phyloP scores from a whole-genome alignment of 2,888 invertebrate genomes.

The Geophilus truncorum region DNA sequence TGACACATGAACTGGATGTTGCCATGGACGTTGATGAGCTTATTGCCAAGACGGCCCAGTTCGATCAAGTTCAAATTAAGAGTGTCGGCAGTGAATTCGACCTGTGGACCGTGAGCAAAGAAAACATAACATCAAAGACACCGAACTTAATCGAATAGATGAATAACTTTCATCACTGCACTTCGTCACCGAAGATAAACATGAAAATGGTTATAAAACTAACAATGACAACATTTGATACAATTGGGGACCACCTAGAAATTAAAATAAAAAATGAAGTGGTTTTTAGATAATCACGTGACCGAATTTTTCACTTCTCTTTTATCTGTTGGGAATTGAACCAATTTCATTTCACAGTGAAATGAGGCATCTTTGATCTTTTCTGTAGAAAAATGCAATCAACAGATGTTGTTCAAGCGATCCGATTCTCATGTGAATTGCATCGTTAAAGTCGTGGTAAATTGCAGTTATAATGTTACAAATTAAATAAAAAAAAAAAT shows the following conservation, averaged over 20 bases:
- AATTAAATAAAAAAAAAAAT: background rate
- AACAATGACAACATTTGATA: too few species aligned
- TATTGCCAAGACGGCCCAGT: constrained; percentile 74
- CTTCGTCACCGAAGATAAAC: too few species aligned
- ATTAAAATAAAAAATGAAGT: background rate
- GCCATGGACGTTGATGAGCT: constrained; percentile 75
- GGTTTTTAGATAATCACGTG: background rate
- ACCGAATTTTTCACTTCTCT: background rate
- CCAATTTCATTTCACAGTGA: background rate
- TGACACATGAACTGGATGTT: constrained; percentile 81
- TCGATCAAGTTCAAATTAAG: constrained; percentile 81
- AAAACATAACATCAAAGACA: background rate
- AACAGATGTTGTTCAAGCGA: background rate
- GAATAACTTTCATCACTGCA: background rate
- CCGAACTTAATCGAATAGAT: background rate
- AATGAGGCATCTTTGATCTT: background rate
- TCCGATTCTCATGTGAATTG: background rate
- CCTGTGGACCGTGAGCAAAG: constrained; percentile 55
- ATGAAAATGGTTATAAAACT: background rate
- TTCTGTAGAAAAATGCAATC: background rate
- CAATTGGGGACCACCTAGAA: too few species aligned
- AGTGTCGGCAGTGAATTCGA: constrained; percentile 86
- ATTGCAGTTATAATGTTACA: background rate
- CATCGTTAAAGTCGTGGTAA: background rate
- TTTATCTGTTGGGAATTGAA: background rate